These are phyloP conservation scores for Ditula angustiorana DNA, from an alignment of 2,888 invertebrate species.

Conservation along the genomic window DNA sequence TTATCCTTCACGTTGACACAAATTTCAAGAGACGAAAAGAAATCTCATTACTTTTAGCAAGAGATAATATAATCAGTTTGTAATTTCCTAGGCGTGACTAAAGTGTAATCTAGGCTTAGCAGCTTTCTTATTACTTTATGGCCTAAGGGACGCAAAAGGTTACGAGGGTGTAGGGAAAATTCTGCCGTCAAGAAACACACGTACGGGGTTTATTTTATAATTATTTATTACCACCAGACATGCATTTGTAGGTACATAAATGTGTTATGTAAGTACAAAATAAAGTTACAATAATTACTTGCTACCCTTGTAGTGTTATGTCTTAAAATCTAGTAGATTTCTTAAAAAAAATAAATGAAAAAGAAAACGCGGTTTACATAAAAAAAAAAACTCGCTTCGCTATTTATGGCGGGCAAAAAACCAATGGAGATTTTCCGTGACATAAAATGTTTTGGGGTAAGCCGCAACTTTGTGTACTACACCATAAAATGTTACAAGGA, in stretches of 20 bases:
- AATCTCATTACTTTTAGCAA: conserved; percentile 7
- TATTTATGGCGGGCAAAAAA: no score
- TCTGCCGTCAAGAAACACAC: no score
- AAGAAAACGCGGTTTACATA: no score
- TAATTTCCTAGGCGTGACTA: conserved; percentile 1
- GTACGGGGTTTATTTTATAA: no score
- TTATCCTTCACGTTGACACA: neutral
- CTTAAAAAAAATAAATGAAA: no score
- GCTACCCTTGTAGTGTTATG: no score
- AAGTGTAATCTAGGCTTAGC: neutral
- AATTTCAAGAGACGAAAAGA: conserved; percentile 1
- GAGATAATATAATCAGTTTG: conserved; percentile 14
- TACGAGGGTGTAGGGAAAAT: conserved; percentile 11
- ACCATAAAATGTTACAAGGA: conserved; percentile 12
- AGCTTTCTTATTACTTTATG: conserved; percentile 16
- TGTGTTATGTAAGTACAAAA: no score
- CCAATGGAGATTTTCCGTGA: neutral
- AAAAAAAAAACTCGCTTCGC: no score
- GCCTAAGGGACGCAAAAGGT: neutral
- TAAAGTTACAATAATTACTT: no score
- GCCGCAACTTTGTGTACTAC: neutral
- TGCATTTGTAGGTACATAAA: no score
- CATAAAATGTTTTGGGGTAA: neutral
- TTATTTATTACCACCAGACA: no score
- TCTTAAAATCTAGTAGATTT: no score